Evolutionary conservation across 2,888 invertebrate genomes (phyloP).

Genomic region (Epistrophe grossulariae): DNA sequence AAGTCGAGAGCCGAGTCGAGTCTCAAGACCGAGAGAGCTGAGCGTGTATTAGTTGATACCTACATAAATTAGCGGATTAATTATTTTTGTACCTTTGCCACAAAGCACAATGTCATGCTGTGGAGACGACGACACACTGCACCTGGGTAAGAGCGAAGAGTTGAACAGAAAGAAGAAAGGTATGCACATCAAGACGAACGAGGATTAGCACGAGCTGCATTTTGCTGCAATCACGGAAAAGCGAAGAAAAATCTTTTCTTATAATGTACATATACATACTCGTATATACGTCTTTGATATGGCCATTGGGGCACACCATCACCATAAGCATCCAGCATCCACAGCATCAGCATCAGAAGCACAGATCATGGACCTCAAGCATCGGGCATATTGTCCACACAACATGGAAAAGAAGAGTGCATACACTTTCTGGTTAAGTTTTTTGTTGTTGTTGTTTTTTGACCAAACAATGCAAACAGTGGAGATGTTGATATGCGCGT

Average conservation of each 20-base stretch:
- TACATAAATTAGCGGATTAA: constrained; percentile 78
- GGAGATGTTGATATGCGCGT: constrained; percentile 22
- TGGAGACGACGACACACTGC: background rate
- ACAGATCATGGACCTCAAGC: constrained; percentile 62
- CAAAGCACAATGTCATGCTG: constrained; percentile 27
- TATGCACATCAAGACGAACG: constrained; percentile 52
- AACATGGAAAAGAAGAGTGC: constrained; percentile 11
- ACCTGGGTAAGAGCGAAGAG: background rate
- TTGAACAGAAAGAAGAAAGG: constrained; percentile 33
- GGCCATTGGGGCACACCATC: constrained; percentile 31
- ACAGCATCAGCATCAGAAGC: background rate
- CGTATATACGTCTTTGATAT: background rate
- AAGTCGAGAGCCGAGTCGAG: background rate
- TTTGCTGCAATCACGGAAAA: constrained; percentile 61
- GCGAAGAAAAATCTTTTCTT: constrained; percentile 54
- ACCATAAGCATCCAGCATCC: background rate
- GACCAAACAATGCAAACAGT: constrained; percentile 41
- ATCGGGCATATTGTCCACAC: constrained; percentile 69
- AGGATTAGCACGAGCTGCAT: constrained; percentile 72
- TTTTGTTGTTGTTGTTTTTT: background rate
- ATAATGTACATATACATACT: background rate
- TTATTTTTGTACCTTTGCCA: constrained; percentile 73
- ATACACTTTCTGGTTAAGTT: background rate
- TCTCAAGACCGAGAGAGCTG: constrained; percentile 2
- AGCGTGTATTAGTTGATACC: constrained; percentile 72